phyloP scores from a whole-genome alignment of 2,113 vertebrate species.

The Dendrocopos noguchii region DNA sequence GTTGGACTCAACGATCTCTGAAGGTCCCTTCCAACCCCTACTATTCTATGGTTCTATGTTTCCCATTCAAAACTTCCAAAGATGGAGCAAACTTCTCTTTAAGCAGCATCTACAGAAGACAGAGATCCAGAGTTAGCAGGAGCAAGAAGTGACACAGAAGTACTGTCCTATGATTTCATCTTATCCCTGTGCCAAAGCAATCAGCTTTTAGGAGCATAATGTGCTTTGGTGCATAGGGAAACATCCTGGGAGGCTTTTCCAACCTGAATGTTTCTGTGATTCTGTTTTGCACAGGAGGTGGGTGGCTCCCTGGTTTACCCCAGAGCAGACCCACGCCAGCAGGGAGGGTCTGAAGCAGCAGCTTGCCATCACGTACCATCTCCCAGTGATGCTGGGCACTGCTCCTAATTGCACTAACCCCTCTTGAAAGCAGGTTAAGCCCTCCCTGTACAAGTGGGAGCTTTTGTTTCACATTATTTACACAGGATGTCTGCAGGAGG shows the following conservation, averaged over 20 bases:
- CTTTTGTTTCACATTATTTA: fast-evolving
- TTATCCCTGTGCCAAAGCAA: neutral
- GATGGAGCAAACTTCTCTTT: neutral
- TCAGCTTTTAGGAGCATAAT: neutral
- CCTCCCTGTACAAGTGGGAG: neutral
- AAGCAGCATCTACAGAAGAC: neutral
- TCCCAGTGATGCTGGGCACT: neutral
- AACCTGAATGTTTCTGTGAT: too few relatives aligned
- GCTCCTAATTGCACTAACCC: neutral
- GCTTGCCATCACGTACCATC: neutral
- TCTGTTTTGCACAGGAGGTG: neutral
- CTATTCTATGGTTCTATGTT: too few relatives aligned
- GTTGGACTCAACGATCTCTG: too few relatives aligned
- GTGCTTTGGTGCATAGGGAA: neutral
- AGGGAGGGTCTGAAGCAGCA: neutral
- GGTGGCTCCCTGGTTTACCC: neutral
- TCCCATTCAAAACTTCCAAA: neutral
- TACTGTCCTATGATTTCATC: neutral
- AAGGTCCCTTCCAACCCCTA: too few relatives aligned
- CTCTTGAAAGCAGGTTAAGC: neutral
- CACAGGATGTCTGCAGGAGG: neutral
- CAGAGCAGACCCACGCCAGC: neutral
- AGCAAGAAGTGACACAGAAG: neutral
- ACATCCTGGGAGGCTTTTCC: neutral
- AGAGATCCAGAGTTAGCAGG: neutral